These are phyloP conservation scores for Araneus ventricosus DNA, from an alignment of 1,140 invertebrate species.

Conservation along the genomic window DNA sequence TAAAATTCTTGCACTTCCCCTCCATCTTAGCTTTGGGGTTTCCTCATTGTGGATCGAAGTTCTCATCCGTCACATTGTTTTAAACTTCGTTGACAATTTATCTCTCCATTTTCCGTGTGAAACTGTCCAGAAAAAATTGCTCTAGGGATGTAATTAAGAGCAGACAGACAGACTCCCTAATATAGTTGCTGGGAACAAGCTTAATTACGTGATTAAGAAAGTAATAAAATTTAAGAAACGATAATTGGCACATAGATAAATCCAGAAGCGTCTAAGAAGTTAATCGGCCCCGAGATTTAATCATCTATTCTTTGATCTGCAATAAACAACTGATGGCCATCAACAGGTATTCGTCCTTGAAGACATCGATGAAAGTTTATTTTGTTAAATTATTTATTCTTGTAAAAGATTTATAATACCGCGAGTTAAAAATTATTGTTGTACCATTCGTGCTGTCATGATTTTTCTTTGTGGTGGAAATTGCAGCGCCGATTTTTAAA, in stretches of 20 bases:
- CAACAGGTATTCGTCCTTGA: not conserved
- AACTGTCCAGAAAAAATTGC: not conserved
- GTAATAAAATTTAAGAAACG: not conserved
- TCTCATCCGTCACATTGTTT: not conserved
- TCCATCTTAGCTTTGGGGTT: not conserved
- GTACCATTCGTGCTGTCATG: no score
- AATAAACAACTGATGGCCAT: not conserved
- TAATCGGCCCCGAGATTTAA: not conserved
- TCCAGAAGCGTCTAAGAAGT: not conserved
- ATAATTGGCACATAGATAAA: not conserved
- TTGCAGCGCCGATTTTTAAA: no score
- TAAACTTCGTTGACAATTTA: not conserved
- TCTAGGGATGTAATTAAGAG: not conserved
- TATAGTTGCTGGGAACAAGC: not conserved
- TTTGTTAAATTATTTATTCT: not conserved
- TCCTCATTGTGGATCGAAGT: not conserved
- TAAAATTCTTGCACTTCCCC: not conserved
- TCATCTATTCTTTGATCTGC: not conserved
- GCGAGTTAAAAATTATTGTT: no score
- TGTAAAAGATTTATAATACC: no score
- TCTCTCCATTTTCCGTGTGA: not conserved
- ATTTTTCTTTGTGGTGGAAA: no score
- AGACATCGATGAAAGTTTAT: not conserved
- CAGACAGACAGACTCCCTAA: not conserved
- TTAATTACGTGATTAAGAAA: conserved; percentile 7